Percentiles rank a stretch among this genome's conserved stretches.
Conservation (phyloP, 1,140 invertebrate genomes). For the Geopemphigus sp. region DNA sequence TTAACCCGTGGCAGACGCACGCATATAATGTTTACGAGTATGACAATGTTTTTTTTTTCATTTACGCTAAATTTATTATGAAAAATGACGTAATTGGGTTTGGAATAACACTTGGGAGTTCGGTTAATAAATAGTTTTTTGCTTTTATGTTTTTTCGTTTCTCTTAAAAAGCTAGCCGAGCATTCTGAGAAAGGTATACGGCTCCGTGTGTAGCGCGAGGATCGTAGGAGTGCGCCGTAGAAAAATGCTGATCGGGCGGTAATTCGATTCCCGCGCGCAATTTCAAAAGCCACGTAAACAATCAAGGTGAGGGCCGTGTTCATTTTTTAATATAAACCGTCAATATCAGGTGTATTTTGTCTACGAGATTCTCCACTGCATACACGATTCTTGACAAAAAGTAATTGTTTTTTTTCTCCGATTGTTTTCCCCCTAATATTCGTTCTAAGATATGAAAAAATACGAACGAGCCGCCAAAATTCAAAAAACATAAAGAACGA, state of each 20-base stretch:
- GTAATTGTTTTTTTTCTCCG: conserved; percentile 8
- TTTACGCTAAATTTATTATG: conserved; percentile 32
- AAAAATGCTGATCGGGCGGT: conserved; percentile 34
- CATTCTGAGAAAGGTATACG: conserved; percentile 40
- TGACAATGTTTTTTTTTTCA: conserved; percentile 41
- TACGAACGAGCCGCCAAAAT: neutral
- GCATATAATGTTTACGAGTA: neutral
- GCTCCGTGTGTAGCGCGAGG: neutral
- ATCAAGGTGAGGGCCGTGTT: conserved; percentile 30
- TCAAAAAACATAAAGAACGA: neutral
- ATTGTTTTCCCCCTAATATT: too few species aligned
- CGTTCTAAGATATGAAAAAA: neutral
- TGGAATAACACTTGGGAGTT: conserved; percentile 43
- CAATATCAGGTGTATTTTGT: conserved; percentile 44
- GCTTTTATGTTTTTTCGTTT: conserved; percentile 3
- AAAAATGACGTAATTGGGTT: conserved; percentile 42
- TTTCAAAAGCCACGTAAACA: conserved; percentile 45
- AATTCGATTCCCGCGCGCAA: conserved; percentile 42
- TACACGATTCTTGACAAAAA: too few species aligned
- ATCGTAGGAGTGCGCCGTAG: conserved; percentile 29
- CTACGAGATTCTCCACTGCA: conserved; percentile 8
- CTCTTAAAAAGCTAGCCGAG: conserved; percentile 8
- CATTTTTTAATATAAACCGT: neutral
- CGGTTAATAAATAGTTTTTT: conserved; percentile 12
- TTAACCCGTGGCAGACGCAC: neutral